Evolutionary conservation across 2,888 invertebrate genomes (phyloP), one percentile per base, ranked within the genome.

Genomic region (Cephus pulcher): DNA sequence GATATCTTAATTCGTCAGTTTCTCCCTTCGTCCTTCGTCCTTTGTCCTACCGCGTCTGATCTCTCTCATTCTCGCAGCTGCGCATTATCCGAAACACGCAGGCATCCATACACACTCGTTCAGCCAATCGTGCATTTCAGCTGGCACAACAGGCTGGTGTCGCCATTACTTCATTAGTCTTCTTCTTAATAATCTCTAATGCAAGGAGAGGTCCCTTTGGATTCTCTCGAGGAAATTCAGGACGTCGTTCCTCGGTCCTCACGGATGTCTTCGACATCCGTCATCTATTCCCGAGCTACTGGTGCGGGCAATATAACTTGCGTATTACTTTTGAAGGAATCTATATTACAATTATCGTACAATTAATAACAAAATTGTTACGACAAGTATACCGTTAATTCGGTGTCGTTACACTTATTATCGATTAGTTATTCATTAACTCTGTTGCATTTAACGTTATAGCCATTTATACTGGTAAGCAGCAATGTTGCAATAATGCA

Each of bases 301-400:
- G 23, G 56, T 56, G 56, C 56, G 56, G 56, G 23, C 56, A 56
- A 56, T 56, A 23, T 23, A 56, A 56, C 23, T 56, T 23, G 56
- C 56, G 56, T 56, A 56, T 56, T 56, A 56, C 56, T 56, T 56
- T 56, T 56, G 23, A 56, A 71, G 78, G 35, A 76, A 78, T 34
- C 73, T 83, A 84, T 85, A 82, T 85, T 85, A 87, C 83, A 86
- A 82, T 80, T 84, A 85, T 84, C 77, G 77, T 86, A 84, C 84
- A 85, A 82, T 86, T 78, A 79, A 85, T 87, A 83, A 85, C 82
- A 83, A 86, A 84, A 84, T 77, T 84, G 75, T 76, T 75, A 75
- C 76, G 79, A 82, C 73, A 80, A 81, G 80, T 79, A 75, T 74
- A 80, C 73, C 78, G 79, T 81, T 69, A 69, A 71, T 83, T 82